Evolutionary conservation across 2,113 vertebrate genomes (phyloP).

Genomic region (Azemiops feae): DNA sequence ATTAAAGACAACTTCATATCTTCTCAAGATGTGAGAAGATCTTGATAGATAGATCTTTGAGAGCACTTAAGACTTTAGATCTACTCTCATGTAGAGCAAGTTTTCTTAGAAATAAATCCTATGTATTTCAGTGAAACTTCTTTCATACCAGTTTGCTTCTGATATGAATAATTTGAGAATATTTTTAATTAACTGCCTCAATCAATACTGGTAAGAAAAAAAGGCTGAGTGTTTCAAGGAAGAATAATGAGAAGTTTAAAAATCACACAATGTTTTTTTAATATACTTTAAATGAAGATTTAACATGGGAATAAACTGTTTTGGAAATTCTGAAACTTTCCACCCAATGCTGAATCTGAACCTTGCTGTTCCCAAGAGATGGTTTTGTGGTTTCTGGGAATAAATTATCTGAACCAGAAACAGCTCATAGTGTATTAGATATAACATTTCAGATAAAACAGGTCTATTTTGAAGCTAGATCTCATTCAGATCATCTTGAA

Average conservation of each 20-base stretch:
- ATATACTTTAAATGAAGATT: background rate
- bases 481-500: background rate
- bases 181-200: slow-evolving; percentile 37
- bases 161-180: background rate
- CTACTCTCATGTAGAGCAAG: background rate
- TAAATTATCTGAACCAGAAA: background rate
- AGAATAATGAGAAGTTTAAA: slow-evolving; percentile 13
- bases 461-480: background rate
- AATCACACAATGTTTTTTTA: background rate
- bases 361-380: background rate
- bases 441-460: background rate
- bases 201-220: slow-evolving; percentile 18
- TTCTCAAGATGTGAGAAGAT: too few species aligned
- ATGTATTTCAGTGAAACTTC: background rate
- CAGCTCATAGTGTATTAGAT: background rate
- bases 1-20: background rate
- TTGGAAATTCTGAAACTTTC: background rate
- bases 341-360: background rate
- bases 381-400: background rate
- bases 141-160: background rate
- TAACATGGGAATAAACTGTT: background rate
- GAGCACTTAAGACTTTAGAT: background rate
- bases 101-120: background rate
- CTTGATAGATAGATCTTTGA: background rate
- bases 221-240: slow-evolving; percentile 12